These are phyloP conservation scores for Glossophaga mutica DNA, from an alignment of 2,797 vertebrate species.

Conservation along the genomic window DNA sequence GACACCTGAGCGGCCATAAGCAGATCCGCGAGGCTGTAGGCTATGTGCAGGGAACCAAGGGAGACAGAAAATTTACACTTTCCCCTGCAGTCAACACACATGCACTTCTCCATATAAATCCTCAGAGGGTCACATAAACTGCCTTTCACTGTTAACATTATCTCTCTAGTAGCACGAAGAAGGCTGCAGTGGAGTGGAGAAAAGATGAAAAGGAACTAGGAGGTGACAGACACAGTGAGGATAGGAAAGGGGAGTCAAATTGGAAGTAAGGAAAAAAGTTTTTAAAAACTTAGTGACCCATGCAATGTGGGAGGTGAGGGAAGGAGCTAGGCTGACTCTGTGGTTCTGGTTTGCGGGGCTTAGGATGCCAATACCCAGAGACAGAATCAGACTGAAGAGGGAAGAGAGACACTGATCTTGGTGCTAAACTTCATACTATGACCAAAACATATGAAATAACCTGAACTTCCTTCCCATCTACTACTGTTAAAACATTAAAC, in stretches of 20 bases:
- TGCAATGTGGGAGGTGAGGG: background rate
- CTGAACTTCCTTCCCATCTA: background rate
- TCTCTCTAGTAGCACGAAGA: background rate
- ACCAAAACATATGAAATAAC: background rate
- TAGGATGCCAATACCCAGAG: background rate
- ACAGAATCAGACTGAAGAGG: background rate
- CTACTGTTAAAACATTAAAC: background rate
- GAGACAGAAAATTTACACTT: background rate
- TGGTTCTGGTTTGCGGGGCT: background rate
- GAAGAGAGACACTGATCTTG: background rate
- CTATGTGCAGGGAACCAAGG: accelerated
- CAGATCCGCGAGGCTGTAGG: accelerated
- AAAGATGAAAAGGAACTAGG: background rate
- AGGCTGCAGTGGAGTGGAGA: background rate
- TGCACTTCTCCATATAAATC: background rate
- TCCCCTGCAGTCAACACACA: background rate
- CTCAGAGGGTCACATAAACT: background rate
- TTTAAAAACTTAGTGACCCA: background rate
- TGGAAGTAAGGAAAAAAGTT: background rate
- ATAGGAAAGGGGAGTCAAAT: background rate
- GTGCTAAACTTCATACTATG: background rate
- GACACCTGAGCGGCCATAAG: background rate
- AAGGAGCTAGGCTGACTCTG: background rate
- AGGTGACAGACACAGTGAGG: background rate
- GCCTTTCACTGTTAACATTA: background rate